phyloP scores from a whole-genome alignment of 2,888 invertebrate genomes.

The Cheilosia scutellata region DNA sequence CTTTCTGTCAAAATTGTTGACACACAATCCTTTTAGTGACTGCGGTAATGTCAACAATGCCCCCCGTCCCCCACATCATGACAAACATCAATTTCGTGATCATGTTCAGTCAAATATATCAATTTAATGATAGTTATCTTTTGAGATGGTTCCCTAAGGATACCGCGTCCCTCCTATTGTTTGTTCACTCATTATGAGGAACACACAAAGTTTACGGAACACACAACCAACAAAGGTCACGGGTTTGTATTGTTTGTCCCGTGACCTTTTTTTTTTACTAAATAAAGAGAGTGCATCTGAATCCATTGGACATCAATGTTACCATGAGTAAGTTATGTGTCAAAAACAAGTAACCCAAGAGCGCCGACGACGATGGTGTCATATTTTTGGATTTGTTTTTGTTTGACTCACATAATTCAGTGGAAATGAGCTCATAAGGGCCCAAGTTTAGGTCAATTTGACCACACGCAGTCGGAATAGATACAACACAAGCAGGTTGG shows the following conservation, averaged over 20 bases:
- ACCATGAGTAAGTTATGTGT: not conserved
- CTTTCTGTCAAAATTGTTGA: not conserved
- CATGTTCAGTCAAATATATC: constrained; percentile 43
- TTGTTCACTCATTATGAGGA: constrained; percentile 34
- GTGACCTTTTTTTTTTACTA: not conserved
- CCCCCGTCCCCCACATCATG: not conserved
- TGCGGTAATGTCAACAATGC: constrained; percentile 26
- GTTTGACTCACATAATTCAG: constrained; percentile 11
- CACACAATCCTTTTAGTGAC: constrained; percentile 41
- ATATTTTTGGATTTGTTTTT: constrained; percentile 4
- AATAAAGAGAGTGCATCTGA: not conserved
- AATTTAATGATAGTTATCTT: constrained; percentile 23
- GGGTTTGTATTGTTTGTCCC: not conserved
- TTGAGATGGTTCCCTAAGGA: not conserved
- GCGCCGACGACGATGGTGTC: constrained; percentile 17
- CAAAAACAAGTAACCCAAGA: not conserved
- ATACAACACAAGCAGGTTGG: not conserved
- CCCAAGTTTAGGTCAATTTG: constrained; percentile 18
- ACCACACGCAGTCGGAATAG: constrained; percentile 18
- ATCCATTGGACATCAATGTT: not conserved
- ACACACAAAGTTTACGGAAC: constrained; percentile 19
- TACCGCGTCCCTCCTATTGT: constrained; percentile 15
- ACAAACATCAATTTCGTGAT: constrained; percentile 46
- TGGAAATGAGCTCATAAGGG: constrained; percentile 15
- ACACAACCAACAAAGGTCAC: not conserved